A percentile compares a stretch with the other conserved stretches of the same genome.
Conservation (phyloP, 1,140 invertebrate species). For the Calosoma granatense region DNA sequence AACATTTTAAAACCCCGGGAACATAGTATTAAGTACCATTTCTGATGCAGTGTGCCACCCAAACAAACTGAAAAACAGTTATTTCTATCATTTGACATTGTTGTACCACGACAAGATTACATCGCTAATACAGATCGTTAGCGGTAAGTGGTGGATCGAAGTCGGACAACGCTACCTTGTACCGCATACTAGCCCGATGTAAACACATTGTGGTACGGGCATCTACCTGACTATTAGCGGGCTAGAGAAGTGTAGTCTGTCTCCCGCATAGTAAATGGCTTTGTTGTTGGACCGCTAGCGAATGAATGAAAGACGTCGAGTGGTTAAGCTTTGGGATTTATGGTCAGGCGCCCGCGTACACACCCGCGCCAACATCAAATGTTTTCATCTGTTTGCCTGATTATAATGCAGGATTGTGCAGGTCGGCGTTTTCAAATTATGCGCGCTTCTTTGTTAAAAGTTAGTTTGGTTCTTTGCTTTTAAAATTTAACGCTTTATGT, state of each 20-base stretch:
- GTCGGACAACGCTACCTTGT: not conserved
- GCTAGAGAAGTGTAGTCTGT: not conserved
- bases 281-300: not conserved
- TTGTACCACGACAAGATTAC: not conserved
- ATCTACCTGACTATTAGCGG: not conserved
- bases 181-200: not conserved
- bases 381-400: not conserved
- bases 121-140: not conserved
- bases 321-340: not conserved
- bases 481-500: too few species aligned
- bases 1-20: not conserved
- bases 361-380: too few species aligned
- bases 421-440: not conserved
- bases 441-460: not conserved
- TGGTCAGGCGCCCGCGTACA: not conserved
- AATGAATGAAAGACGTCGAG: not conserved
- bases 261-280: not conserved
- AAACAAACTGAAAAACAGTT: not conserved
- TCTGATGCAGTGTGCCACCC: not conserved
- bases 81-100: not conserved
- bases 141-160: not conserved
- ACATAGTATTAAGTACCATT: too few species aligned
- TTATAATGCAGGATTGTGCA: not conserved
- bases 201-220: not conserved
- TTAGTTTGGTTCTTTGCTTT: too few species aligned